phyloP scores from a whole-genome alignment of 1,140 invertebrate species.

The Caenorhabditis elegans region WBcel235 BX284604.4:8045001-8045500 shows the following conservation, averaged over 20 bases:
- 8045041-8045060: background rate
- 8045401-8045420: background rate
- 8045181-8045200: no score
- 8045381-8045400: background rate
- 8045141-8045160: background rate
- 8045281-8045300: conserved; percentile 21
- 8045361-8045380: conserved; percentile 35
- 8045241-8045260: conserved; percentile 7
- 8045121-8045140: conserved; percentile 15
- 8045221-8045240: conserved; percentile 17
- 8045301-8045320: conserved; percentile 37
- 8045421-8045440: conserved; percentile 23
- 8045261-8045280: conserved; percentile 9
- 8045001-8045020: no score
- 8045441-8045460: background rate
- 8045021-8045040: no score
- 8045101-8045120: background rate
- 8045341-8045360: conserved; percentile 41
- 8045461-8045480: background rate
- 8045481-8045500: conserved; percentile 18
- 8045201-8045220: no score
- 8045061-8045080: background rate
- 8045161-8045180: no score
- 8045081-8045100: background rate
- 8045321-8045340: conserved; percentile 32